These are phyloP conservation scores for Lacanobia wlatinum DNA, from an alignment of 2,888 invertebrate genomes.

Conservation along the genomic window DNA sequence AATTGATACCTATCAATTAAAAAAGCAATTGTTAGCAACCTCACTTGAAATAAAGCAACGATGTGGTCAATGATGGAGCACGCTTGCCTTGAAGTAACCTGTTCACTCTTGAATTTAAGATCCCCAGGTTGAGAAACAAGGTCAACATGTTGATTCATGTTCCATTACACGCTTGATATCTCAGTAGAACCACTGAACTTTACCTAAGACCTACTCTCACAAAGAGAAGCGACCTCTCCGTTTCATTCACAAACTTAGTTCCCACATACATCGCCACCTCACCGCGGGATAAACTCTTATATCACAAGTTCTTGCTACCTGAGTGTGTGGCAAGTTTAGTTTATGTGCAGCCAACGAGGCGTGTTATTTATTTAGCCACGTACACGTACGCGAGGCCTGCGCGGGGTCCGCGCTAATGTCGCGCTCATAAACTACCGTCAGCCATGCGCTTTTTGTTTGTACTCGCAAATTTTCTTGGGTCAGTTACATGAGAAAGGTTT, in stretches of 20 bases:
- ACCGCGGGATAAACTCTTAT: slow-evolving; percentile 44
- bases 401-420: slow-evolving; percentile 47
- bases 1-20: too few species aligned
- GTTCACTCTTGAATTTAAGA: too few species aligned
- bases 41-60: too few species aligned
- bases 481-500: slow-evolving; percentile 1
- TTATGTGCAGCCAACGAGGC: slow-evolving; percentile 47
- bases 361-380: slow-evolving; percentile 60
- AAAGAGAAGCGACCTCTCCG: slow-evolving; percentile 6
- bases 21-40: too few species aligned
- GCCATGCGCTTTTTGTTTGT: slow-evolving; percentile 48
- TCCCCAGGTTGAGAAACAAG: too few species aligned
- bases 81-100: too few species aligned
- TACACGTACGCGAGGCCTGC: slow-evolving; percentile 35
- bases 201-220: not conserved
- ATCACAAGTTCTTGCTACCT: slow-evolving; percentile 47
- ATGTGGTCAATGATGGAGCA: too few species aligned
- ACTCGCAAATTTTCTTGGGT: slow-evolving; percentile 7
- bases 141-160: too few species aligned
- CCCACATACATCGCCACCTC: slow-evolving; percentile 7
- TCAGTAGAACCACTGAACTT: slow-evolving; percentile 13
- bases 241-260: slow-evolving; percentile 29
- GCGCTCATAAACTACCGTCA: slow-evolving; percentile 22
- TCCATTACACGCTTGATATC: not conserved
- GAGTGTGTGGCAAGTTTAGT: slow-evolving; percentile 50